A percentile compares a stretch with the other conserved stretches of the same genome.
phyloP scores from a whole-genome alignment of 2,888 invertebrate genomes.

The Aethes cnicana region DNA sequence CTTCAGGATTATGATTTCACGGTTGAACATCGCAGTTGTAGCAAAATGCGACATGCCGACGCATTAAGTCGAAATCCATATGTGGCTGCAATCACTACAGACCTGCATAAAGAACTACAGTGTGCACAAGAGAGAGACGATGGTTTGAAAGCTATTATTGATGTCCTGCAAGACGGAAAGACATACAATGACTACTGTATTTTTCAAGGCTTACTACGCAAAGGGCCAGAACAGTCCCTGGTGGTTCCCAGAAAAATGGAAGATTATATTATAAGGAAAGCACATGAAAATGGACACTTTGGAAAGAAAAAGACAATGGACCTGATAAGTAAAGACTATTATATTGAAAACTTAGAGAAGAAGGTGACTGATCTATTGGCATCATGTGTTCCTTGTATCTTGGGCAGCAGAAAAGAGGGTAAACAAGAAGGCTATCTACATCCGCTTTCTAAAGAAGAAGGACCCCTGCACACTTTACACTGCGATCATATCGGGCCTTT shows the following conservation, averaged over 20 bases:
- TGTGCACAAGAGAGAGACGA: constrained; percentile 4
- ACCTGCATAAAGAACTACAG: not conserved
- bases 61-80: constrained; percentile 9
- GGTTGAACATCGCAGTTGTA: constrained; percentile 2
- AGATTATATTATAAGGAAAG: constrained; percentile 42
- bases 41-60: constrained; percentile 14
- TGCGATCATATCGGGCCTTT: constrained; percentile 48
- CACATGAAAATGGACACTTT: constrained; percentile 52
- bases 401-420: constrained; percentile 34
- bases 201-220: constrained; percentile 26
- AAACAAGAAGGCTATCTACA: constrained; percentile 43
- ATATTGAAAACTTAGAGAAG: constrained; percentile 32
- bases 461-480: constrained; percentile 43
- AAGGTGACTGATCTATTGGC: constrained; percentile 21
- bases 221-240: constrained; percentile 20
- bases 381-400: constrained; percentile 27
- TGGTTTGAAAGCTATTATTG: not conserved
- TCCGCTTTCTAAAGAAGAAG: constrained; percentile 42
- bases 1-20: constrained; percentile 10
- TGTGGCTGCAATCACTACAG: not conserved
- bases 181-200: constrained; percentile 22
- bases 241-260: constrained; percentile 47
- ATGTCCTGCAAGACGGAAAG: not conserved
- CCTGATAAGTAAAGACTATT: constrained; percentile 39
- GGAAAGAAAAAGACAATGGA: constrained; percentile 38